Conservation (phyloP, 2,797 vertebrate genomes). For the Tragopan temminckii region DNA sequence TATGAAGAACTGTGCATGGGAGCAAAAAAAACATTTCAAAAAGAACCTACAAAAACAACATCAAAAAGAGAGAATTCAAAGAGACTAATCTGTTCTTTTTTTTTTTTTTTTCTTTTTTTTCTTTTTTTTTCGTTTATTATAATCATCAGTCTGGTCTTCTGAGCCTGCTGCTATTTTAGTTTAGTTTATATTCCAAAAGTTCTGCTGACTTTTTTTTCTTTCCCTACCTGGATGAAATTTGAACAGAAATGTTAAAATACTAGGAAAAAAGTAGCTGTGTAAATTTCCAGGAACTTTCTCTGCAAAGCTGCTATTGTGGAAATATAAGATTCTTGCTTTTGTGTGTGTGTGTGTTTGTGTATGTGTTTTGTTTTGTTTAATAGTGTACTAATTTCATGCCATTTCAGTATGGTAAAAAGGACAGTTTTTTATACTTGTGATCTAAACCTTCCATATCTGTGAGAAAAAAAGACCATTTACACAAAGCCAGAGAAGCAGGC, state of each 20-base stretch:
- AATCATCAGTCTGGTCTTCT: background rate
- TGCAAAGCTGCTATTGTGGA: background rate
- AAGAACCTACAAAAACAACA: background rate
- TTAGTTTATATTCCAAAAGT: conserved; percentile 33
- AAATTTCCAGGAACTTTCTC: conserved; percentile 53
- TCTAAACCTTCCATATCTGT: background rate
- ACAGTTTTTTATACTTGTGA: background rate
- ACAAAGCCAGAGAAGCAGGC: background rate
- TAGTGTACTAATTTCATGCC: background rate
- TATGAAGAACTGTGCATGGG: background rate
- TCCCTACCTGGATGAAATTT: conserved; percentile 55
- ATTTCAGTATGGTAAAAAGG: background rate
- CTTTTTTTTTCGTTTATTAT: background rate
- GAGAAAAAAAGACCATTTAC: background rate
- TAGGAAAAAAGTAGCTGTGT: conserved; percentile 31
- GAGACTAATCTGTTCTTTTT: background rate
- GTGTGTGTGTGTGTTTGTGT: too few species aligned
- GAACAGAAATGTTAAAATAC: conserved; percentile 51
- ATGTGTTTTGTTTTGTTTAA: background rate
- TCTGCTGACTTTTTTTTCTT: background rate
- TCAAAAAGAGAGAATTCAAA: background rate
- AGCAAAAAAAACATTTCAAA: background rate
- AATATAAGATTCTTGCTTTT: background rate
- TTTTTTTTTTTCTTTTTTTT: background rate
- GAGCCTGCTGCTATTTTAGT: conserved; percentile 30